Conservation (phyloP, 2,113 vertebrate species). For the Indri indri region DNA sequence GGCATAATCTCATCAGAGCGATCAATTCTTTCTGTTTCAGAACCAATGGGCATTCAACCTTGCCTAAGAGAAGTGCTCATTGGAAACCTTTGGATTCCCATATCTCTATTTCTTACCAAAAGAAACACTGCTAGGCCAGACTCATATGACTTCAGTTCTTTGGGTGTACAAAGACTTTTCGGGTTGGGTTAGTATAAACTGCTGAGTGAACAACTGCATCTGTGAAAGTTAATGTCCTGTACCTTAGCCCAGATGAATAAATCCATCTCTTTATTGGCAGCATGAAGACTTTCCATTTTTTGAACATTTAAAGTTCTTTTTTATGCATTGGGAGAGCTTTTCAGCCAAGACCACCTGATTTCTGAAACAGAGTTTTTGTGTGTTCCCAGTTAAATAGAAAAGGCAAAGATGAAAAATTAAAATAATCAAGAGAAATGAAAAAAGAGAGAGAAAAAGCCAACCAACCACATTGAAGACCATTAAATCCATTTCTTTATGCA, state of each 20-base stretch:
- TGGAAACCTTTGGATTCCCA: background rate
- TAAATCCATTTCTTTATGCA: constrained; percentile 69
- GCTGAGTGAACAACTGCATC: constrained; percentile 51
- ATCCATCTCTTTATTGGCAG: constrained; percentile 41
- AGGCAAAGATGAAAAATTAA: constrained; percentile 60
- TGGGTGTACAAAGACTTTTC: constrained; percentile 51
- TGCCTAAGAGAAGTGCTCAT: constrained; percentile 24
- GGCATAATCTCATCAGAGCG: constrained; percentile 63
- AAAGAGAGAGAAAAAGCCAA: background rate
- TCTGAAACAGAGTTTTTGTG: constrained; percentile 72
- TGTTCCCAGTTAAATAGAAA: constrained; percentile 70
- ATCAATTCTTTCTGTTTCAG: constrained; percentile 59
- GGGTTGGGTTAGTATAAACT: constrained; percentile 38
- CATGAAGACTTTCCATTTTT: constrained; percentile 73
- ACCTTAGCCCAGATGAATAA: constrained; percentile 54
- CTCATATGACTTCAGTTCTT: constrained; percentile 39
- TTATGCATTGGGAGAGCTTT: constrained; percentile 59
- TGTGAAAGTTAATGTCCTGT: constrained; percentile 46
- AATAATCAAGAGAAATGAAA: constrained; percentile 56
- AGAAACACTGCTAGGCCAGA: constrained; percentile 27
- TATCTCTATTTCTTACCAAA: constrained; percentile 28
- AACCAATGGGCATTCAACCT: constrained; percentile 47
- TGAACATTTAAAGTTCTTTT: constrained; percentile 59
- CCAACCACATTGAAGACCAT: constrained; percentile 58
- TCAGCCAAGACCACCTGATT: constrained; percentile 72